Percentiles rank a stretch among this genome's conserved stretches.
These are phyloP conservation scores for Apantesis nais DNA, from an alignment of 2,888 invertebrate species.

Conservation along the genomic window DNA sequence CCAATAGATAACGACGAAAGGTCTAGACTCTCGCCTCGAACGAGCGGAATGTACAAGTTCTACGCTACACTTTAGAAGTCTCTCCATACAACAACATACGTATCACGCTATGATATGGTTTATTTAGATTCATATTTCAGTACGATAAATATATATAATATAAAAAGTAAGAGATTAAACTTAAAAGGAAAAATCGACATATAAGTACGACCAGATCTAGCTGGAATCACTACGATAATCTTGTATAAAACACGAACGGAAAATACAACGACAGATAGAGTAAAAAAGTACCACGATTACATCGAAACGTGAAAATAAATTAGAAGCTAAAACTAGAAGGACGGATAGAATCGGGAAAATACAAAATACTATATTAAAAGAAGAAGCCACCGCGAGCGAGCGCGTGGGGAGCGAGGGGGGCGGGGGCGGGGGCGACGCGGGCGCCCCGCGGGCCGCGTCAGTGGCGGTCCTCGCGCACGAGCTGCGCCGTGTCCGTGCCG, in stretches of 20 bases:
- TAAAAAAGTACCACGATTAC: conserved; percentile 40
- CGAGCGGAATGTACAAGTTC: conserved; percentile 56
- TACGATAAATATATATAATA: conserved; percentile 41
- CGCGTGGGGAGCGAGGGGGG: conserved; percentile 73
- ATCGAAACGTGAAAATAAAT: conserved; percentile 51
- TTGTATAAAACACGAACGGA: conserved; percentile 40
- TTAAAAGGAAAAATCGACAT: conserved; percentile 55
- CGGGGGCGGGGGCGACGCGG: conserved; percentile 34
- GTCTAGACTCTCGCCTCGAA: conserved; percentile 45
- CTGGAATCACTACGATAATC: conserved; percentile 38
- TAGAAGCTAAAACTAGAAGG: conserved; percentile 60
- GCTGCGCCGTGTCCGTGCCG: conserved; percentile 95
- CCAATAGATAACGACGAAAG: conserved; percentile 30
- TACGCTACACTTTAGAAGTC: conserved; percentile 52
- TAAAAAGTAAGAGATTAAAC: conserved; percentile 40
- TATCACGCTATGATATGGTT: conserved; percentile 75
- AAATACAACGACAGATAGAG: conserved; percentile 43
- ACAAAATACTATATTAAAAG: conserved; percentile 37
- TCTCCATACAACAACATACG: conserved; percentile 56
- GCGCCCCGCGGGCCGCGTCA: conserved; percentile 61
- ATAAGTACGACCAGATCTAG: conserved; percentile 66
- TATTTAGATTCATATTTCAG: conserved; percentile 51
- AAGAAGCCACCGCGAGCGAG: conserved; percentile 25
- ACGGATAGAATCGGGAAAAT: conserved; percentile 58
- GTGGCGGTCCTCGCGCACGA: conserved; percentile 94